Percentiles rank a stretch among this genome's conserved stretches.
These are phyloP conservation scores for Egretta garzetta DNA, from an alignment of 2,113 vertebrate genomes.

Conservation along the genomic window DNA sequence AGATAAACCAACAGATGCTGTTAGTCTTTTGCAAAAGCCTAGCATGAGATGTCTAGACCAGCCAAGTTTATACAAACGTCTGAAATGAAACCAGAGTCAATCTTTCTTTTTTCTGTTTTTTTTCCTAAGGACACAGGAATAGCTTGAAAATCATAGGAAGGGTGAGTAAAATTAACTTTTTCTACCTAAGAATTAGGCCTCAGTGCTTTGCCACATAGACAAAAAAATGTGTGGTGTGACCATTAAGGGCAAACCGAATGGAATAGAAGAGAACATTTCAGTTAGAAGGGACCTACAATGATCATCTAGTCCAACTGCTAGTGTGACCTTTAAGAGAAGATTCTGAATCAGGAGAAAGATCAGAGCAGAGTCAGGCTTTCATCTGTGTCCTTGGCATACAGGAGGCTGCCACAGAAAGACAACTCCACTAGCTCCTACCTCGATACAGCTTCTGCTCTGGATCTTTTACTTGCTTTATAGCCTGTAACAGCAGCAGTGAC, in stretches of 20 bases:
- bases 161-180: neutral
- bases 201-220: neutral
- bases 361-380: neutral
- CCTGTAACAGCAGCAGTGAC: neutral
- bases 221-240: rapidly evolving
- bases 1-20: neutral
- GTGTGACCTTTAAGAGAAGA: neutral
- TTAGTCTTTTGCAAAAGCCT: neutral
- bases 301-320: neutral
- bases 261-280: neutral
- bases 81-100: neutral
- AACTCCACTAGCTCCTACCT: neutral
- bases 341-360: neutral
- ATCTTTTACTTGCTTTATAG: neutral
- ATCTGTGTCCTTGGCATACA: neutral
- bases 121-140: neutral
- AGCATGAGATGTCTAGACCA: neutral
- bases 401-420: neutral
- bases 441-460: neutral
- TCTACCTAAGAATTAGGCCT: neutral
- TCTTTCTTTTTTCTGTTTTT: rapidly evolving
- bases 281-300: neutral
- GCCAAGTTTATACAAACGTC: neutral
- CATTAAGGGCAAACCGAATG: neutral
- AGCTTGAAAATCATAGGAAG: neutral